Percentiles rank a stretch among this genome's conserved stretches.
phyloP scores from a whole-genome alignment of 2,113 vertebrate genomes.

The Myotis lucifugus region DNA sequence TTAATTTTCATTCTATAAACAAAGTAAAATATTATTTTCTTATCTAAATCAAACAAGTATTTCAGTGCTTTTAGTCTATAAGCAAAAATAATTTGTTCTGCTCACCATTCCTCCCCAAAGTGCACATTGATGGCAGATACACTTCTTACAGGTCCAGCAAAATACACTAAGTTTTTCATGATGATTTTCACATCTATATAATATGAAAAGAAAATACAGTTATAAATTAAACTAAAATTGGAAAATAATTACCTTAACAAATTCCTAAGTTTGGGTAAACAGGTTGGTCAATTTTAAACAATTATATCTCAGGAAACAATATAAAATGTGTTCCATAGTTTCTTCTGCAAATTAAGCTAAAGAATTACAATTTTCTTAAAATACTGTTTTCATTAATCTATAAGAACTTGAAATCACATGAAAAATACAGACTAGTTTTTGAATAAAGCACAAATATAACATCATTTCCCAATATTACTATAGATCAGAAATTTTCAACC shows the following conservation, averaged over 20 bases:
- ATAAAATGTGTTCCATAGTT: conserved; percentile 22
- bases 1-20: conserved; percentile 32
- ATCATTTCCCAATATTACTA: conserved; percentile 6
- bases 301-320: neutral
- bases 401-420: neutral
- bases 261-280: conserved; percentile 45
- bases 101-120: conserved; percentile 99
- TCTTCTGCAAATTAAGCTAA: conserved; percentile 39
- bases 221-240: conserved; percentile 55
- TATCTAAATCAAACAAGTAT: conserved; percentile 23
- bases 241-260: conserved; percentile 44
- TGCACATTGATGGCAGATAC: conserved; percentile 99
- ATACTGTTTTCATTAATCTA: conserved; percentile 25
- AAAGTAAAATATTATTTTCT: conserved; percentile 27
- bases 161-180: conserved; percentile 99
- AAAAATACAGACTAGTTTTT: conserved; percentile 38
- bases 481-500: neutral
- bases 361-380: conserved; percentile 45
- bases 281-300: conserved; percentile 31
- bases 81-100: conserved; percentile 46
- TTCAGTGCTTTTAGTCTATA: conserved; percentile 11
- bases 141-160: conserved; percentile 99
- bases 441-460: neutral
- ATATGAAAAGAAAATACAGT: neutral
- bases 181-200: conserved; percentile 96